Percentiles rank a stretch among this genome's conserved stretches.
Conservation (phyloP, 2,113 vertebrate genomes). For the Periophthalmus modestus region DNA sequence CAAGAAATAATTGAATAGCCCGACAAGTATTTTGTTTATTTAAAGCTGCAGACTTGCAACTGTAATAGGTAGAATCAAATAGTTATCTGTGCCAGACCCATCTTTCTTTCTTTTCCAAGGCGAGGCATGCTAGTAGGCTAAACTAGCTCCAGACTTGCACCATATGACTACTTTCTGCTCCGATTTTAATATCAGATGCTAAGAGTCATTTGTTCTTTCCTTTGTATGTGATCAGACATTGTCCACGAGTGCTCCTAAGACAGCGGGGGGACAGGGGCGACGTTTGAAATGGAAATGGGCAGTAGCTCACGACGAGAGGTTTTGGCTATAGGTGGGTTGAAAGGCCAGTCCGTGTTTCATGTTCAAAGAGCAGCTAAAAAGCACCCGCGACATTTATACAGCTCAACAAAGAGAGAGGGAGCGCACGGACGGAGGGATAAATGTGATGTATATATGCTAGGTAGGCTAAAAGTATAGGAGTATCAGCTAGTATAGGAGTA, state of each 20-base stretch:
- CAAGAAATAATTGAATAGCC: no score
- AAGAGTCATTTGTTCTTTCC: slow-evolving; percentile 39
- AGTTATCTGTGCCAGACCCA: no score
- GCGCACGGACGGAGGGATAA: neutral
- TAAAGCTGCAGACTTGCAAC: no score
- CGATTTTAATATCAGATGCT: slow-evolving; percentile 20
- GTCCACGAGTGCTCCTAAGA: slow-evolving; percentile 10
- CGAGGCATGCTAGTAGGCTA: neutral
- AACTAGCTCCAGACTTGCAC: neutral
- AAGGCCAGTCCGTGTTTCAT: slow-evolving; percentile 71
- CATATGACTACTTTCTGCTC: no score
- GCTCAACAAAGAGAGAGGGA: slow-evolving; percentile 47
- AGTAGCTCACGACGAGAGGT: slow-evolving; percentile 63
- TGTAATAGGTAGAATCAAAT: no score
- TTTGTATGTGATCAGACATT: slow-evolving; percentile 29
- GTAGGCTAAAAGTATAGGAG: neutral
- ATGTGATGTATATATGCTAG: slow-evolving; percentile 10
- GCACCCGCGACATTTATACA: slow-evolving; percentile 54
- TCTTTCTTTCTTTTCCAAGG: no score
- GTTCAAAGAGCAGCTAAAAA: slow-evolving; percentile 70
- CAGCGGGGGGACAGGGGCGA: slow-evolving; percentile 36
- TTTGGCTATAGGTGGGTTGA: slow-evolving; percentile 58
- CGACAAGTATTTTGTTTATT: no score
- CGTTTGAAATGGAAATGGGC: slow-evolving; percentile 69
- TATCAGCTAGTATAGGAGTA: neutral